Evolutionary conservation across 2,888 invertebrate genomes (phyloP).

Genomic region (Andrena hattorfiana): DNA sequence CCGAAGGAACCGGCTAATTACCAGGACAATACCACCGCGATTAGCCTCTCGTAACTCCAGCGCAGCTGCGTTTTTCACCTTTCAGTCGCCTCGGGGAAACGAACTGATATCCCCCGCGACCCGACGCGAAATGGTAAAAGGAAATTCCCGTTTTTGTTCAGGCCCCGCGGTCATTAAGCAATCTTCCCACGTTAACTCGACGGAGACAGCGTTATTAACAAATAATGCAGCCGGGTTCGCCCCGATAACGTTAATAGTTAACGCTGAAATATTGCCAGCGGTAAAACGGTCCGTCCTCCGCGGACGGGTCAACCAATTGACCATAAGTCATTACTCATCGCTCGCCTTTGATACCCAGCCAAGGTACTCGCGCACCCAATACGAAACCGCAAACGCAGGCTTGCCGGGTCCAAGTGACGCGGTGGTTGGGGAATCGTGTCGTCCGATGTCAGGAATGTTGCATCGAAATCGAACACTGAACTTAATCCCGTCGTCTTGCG

Average conservation of each 20-base stretch:
- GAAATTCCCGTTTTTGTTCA: conserved; percentile 72
- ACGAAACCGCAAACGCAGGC: conserved; percentile 5
- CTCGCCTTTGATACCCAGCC: conserved; percentile 30
- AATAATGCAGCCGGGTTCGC: conserved; percentile 50
- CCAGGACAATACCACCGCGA: conserved; percentile 50
- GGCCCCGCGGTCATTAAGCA: conserved; percentile 65
- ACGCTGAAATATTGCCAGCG: conserved; percentile 26
- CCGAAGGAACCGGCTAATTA: conserved; percentile 59
- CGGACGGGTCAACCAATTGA: conserved; percentile 48
- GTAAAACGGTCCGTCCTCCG: conserved; percentile 52
- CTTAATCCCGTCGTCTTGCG: conserved; percentile 4
- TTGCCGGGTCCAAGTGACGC: neutral
- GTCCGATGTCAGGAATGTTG: neutral
- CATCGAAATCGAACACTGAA: too few relatives aligned
- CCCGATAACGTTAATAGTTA: conserved; percentile 51
- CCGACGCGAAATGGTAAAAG: conserved; percentile 74
- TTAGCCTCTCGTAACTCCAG: conserved; percentile 14
- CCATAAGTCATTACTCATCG: conserved; percentile 59
- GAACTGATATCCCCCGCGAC: conserved; percentile 23
- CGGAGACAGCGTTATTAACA: conserved; percentile 43
- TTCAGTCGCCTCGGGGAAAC: neutral
- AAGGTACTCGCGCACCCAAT: conserved; percentile 2
- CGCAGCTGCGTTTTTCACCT: conserved; percentile 10
- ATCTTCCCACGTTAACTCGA: conserved; percentile 75
- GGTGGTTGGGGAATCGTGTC: neutral